Base-by-base conservation (phyloP, 2,113 vertebrate genomes). In the Apaloderma vittatum region DNA sequence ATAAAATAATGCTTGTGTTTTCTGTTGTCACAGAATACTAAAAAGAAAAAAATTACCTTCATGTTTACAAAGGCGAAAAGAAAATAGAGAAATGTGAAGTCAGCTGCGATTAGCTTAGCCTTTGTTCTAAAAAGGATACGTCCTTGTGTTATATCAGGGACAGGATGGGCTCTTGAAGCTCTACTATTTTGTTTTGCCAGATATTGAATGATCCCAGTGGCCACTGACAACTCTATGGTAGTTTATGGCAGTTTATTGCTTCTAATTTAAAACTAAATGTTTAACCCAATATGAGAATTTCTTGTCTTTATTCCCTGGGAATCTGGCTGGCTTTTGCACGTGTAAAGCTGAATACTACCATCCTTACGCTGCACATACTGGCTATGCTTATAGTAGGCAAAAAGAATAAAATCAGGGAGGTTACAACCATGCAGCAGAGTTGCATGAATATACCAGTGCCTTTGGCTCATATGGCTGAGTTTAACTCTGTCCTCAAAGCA, bases 11-110 rank as follows among this genome's bases (percentile, higher is more conserved):
- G 82, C 54, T 88, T 46, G 57, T 95, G 71, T 90, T 94, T 97
- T 96, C 83, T 72, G 79, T 96, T 97, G 93, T 93, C 79, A 89
- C 86, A 78, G 94, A 96, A 94, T 92, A 81, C 94, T 96, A 94
- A 97, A 95, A 87, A 87, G 94, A 61, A 94, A 91, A 96, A 76
- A 73, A 94, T 85, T 93, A 86, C 91, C 94, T 94, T 94, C 32
- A 43, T 85, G 88, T 95, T 94, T 94, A 93, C 91, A 85, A 91
- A 97, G 84, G 86, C 6, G 2, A 93, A 79, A 49, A 85, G 90
- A 96, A 97, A 88, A 46, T 13, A 93, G 86, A 87, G 80, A 91
- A 89, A 87, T 81, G 86, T 85, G 92, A 93, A 94, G 83, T 94
- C 65, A 81, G 86, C 83, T 94, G 79, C 0, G 30, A 86, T 91